Base-by-base conservation (phyloP, 2,113 vertebrate species). In the Phaethornis superciliosus region DNA sequence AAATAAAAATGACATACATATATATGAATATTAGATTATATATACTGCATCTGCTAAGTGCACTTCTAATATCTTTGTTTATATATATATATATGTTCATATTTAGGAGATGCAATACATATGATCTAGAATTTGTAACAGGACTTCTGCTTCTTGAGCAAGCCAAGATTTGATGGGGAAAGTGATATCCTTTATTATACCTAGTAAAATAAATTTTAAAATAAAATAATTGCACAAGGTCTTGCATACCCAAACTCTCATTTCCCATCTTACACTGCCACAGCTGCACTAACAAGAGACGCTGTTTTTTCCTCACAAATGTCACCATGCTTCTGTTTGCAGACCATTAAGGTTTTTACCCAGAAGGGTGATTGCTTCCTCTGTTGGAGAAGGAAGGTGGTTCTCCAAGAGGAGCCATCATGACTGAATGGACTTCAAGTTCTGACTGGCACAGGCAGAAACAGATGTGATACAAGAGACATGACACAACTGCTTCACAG, bases 261-360 rank as follows among this genome's bases (percentile, higher is more conserved):
- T 58, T 24, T 60, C 26, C 42, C 3, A 11, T 70, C 82, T 82
- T 44, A 52, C 85, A 49, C 40, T 69, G 54, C 21, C 46, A 77
- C 27, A 70, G 16, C 0, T 62, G 52, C 0, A 1, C 42, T 81
- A 85, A 70, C 3, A 17, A 44, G 60, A 69, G 16, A 40, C 15
- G 40, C 9, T 22, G 40, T 32, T 67, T 86, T 77, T 33, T 51
- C 42, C 60, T 59, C 59, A 17, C 28, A 67, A 51, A 70, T 37
- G 26, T 37, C 70, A 32, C 22, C 2, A 7, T 56, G 65, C 49
- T 54, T 58, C 33, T 32, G 49, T 16, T 46, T 54, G 47, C 52
- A 90, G 60, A 51, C 32, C 1, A 2, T 28, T 9, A 1, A 32
- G 27, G 24, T 58, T 88, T 81, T 40, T 40, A 40, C 62, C 33